Evolutionary conservation across 37 sponge, comb jelly and placozoan species (phyloP), one percentile per base, ranked within the genome.

Genomic region (Ephydatia muelleri): DNA sequence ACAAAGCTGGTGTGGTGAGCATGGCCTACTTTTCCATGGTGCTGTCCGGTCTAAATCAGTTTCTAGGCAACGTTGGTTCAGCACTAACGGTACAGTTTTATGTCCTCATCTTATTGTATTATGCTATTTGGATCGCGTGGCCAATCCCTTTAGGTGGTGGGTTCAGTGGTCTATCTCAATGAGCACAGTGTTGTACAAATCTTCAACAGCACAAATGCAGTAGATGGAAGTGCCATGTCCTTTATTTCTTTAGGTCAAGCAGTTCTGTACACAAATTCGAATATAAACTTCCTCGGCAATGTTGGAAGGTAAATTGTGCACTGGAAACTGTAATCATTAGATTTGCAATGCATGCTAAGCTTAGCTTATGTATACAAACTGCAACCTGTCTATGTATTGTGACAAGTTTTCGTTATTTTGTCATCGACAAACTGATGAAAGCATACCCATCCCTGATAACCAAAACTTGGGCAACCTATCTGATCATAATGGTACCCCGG

Each of bases 201-300:
- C 57, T 57, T 57, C 6, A 75, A 75, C 16, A 34, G 23, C 38
- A 40, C 76, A 40, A 33, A 34, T 26, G 11, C 26, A 5, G 26
- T 35, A 3, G 76, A 75, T 34, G 76, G 40, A 0, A 40, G 40
- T 75, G 34, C 34, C 34, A 26, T 75, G 35, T 34, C 36, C n/a
- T 75, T 75, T 26, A 0, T 75, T 37, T 34, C 76, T 16, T 75
- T 75, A n/a, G 38, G 76, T 11, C 76, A 75, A 16, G 34, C n/a
- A 4, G 26, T 34, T 19, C 36, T 75, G 40, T 26, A 29, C 26
- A 14, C 76, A 34, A 40, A 75, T 12, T n/a, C 40, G 2, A 38
- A 75, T 26, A 4, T 75, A 8, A 11, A 29, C 8, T 75, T 75
- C 38, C n/a, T 33, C 0, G n/a, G n/a, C 19, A 75, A 75, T 16